A percentile compares a stretch with the other conserved stretches of the same genome.
Evolutionary conservation across 2,113 vertebrate genomes (phyloP).

Genomic region (Rhinoderma darwinii): DNA sequence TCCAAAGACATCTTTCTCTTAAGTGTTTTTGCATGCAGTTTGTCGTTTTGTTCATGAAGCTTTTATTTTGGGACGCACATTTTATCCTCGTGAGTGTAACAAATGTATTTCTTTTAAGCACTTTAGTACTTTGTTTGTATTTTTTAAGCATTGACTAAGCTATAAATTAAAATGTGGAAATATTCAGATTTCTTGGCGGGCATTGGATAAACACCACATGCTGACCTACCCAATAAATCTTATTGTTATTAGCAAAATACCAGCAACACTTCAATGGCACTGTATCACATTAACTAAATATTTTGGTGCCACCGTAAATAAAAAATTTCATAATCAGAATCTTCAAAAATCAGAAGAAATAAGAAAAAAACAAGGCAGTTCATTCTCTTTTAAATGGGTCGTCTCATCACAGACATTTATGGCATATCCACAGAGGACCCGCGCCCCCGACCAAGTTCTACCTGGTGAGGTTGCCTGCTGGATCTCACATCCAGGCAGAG

Average conservation of each 20-base stretch:
- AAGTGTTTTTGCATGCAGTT: conserved; percentile 21
- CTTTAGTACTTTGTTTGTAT: background rate
- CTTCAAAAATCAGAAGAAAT: background rate
- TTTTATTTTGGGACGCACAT: conserved; percentile 1
- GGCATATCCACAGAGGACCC: too few relatives aligned
- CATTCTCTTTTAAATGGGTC: too few relatives aligned
- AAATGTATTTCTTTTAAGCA: background rate
- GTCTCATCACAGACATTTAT: too few relatives aligned
- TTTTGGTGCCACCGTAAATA: background rate
- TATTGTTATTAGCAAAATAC: background rate
- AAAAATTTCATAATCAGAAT: background rate
- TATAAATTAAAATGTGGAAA: background rate
- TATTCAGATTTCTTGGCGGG: background rate
- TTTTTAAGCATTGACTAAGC: background rate
- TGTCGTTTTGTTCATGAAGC: background rate
- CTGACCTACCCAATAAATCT: background rate
- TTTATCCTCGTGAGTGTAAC: background rate
- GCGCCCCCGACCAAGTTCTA: too few relatives aligned
- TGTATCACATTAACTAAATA: background rate
- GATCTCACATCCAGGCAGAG: too few relatives aligned
- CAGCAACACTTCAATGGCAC: background rate
- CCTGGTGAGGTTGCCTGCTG: too few relatives aligned
- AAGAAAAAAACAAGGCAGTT: background rate
- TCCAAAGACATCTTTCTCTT: conserved; percentile 32
- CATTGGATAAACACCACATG: background rate